A percentile compares a stretch with the other conserved stretches of the same genome.
Evolutionary conservation across 2,888 invertebrate species (phyloP).

Genomic region (Brenthis ino): DNA sequence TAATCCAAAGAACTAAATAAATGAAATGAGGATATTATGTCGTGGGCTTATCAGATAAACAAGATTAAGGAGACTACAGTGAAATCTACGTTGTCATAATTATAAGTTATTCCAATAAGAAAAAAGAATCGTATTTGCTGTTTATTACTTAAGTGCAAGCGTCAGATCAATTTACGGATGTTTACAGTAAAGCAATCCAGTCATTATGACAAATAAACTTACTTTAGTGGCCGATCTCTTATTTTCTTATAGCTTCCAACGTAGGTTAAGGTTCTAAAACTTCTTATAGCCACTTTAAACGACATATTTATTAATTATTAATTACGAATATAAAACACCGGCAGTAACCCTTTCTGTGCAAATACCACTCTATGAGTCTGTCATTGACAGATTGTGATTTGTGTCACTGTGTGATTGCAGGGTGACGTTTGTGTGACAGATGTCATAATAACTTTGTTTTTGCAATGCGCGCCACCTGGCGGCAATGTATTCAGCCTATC

Average conservation of each 20-base stretch:
- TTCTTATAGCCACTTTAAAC: constrained; percentile 62
- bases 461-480: constrained; percentile 55
- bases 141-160: neutral
- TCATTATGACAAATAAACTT: constrained; percentile 45
- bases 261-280: constrained; percentile 66
- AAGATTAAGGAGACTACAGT: neutral
- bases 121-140: neutral
- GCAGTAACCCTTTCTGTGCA: neutral
- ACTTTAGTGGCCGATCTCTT: constrained; percentile 65
- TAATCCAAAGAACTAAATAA: no score
- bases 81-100: neutral
- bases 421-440: constrained; percentile 36
- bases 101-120: neutral
- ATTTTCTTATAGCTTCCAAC: constrained; percentile 70
- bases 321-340: neutral
- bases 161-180: constrained; percentile 16
- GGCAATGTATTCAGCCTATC: constrained; percentile 59
- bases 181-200: constrained; percentile 14
- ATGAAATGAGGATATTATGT: no score
- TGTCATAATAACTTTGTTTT: constrained; percentile 54
- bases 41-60: constrained; percentile 17
- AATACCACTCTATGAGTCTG: neutral
- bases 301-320: constrained; percentile 55
- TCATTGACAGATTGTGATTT: neutral
- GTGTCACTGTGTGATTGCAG: neutral